Base-by-base conservation (phyloP, 2,888 invertebrate genomes). In the Sycophila texana region DNA sequence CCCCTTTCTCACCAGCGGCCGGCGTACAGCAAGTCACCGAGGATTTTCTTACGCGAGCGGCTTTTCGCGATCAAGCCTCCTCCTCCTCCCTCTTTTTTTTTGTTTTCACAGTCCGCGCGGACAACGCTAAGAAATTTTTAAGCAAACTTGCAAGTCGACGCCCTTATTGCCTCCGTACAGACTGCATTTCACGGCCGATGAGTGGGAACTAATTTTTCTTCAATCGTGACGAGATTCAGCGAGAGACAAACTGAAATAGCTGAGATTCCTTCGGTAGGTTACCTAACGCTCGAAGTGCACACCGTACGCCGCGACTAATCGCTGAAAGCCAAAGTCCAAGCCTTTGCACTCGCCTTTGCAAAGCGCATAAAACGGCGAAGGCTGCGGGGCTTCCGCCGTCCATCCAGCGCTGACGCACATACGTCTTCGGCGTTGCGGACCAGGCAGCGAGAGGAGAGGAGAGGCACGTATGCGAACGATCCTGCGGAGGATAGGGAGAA, bases 21-120 rank as follows among this genome's bases (percentile, higher is more conserved):
- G n/a, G 49, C 70, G 47, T 61, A 39, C 22, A 22, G 77, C 77
- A 68, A 77, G 77, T 77, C 77, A 67, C 73, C 73, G 67, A 73
- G 47, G 30, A 72, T 77, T 77, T 76, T 67, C 67, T 77, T 77
- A 47, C 51, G 30, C 70, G 61, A 26, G 49, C 58, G 39, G 18
- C 14, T 10, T 10, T 14, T 51, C 74, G 26, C 61, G 60, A 73
- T 60, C 53, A 53, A 72, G 77, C 72, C 60, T 60, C 72, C 26
- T 53, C 60, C 58, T 67, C 72, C 66, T 58, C 72, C 57, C 10
- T 10, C 39, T 39, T 10, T 4, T 1, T 57, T 66, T 66, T 66
- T 65, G 1, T 30, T n/a, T 12, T 20, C 51, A n/a, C 60, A 13
- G 22, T 7, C 66, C 74, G 57, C 49, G 47, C 47, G 26, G 30